Base-by-base conservation (phyloP, 2,797 vertebrate genomes). In the Lateolabrax maculatus region DNA sequence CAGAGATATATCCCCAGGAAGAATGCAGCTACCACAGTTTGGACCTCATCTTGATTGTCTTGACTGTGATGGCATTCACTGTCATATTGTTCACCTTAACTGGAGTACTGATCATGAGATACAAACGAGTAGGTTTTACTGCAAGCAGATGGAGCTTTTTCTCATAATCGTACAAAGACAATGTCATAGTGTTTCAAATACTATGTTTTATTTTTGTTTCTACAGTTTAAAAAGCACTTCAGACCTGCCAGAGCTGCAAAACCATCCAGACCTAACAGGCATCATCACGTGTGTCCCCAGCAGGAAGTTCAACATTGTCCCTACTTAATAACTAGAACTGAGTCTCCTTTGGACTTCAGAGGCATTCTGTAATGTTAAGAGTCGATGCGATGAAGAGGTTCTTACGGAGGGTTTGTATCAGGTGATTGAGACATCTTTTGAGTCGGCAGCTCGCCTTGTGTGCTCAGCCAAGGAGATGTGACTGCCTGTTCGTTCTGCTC, bases 221-320 rank as follows among this genome's bases (percentile, higher is more conserved):
- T 48, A 23, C 88, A 93, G 93, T 84, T 81, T 57, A 83, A 68
- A 67, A 83, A 46, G 29, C 1, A 31, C 7, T 92, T 89, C 70
- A 73, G 12, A 34, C 80, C 80, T 1, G 16, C 29, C 12, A 65
- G 46, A 56, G 11, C 5, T 27, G 36, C 0, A 4, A 5, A 0
- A n/a, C 55, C 44, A 18, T 7, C 72, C 10, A 55, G 57, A 52
- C 21, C 62, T 0, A 16, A 9, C 21, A 68, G 79, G 15, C 70
- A 43, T 25, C 70, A 7, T 0, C 56, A 27, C 2, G 9, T 34
- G 16, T 68, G 68, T 31, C 44, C 9, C 29, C 76, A 74, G 12
- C 52, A 34, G 1, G 29, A 6, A 25, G 1, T 1, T 18, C 55
- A 48, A 2, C 39, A 67, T 2, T 13, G 0, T 6, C 21, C 75